Conservation (phyloP, 2,113 vertebrate genomes). For the Nesogale talazaci region DNA sequence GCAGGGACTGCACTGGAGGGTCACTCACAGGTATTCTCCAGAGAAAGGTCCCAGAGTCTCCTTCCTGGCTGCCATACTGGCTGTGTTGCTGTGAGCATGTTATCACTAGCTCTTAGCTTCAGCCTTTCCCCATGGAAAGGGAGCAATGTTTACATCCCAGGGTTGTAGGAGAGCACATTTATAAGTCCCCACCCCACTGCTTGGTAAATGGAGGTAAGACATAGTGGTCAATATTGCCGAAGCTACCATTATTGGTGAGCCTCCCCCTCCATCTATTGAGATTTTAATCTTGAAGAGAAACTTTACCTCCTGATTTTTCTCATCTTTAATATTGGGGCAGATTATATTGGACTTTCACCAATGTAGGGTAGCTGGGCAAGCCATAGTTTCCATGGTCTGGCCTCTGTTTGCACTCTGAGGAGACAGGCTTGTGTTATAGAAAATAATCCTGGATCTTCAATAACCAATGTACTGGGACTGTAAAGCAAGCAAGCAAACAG, state of each 20-base stretch:
- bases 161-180: accelerated
- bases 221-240: background rate
- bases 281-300: background rate
- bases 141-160: accelerated
- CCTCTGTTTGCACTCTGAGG: background rate
- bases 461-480: background rate
- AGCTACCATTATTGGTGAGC: background rate
- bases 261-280: too few relatives aligned
- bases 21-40: background rate
- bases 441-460: background rate
- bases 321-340: background rate
- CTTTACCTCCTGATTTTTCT: background rate
- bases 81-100: too few relatives aligned
- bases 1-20: background rate
- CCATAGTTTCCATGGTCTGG: background rate
- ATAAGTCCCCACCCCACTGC: background rate
- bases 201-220: too few relatives aligned
- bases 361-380: background rate
- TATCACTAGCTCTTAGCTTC: background rate
- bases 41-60: background rate
- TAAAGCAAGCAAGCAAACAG: too few relatives aligned
- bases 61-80: background rate
- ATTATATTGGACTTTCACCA: background rate
- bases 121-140: background rate
- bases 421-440: background rate